phyloP scores from a whole-genome alignment of 1,140 invertebrate species.

The Campoletis sonorensis region DNA sequence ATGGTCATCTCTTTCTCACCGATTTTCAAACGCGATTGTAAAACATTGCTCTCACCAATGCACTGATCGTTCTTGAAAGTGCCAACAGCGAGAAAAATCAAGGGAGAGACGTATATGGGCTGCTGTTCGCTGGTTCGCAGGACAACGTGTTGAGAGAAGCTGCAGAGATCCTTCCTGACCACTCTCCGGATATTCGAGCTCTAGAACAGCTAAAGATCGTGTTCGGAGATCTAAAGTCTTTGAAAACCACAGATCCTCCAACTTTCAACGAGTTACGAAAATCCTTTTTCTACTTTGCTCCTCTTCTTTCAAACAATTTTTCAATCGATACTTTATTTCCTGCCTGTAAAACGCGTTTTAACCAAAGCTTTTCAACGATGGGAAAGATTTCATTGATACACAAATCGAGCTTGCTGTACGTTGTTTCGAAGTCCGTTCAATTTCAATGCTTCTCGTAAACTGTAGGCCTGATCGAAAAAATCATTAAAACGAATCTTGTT shows the following conservation, averaged over 20 bases:
- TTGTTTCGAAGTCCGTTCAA: not conserved
- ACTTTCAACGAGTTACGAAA: constrained; percentile 10
- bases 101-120: constrained; percentile 1
- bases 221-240: constrained; percentile 32
- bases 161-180: not conserved
- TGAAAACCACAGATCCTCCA: constrained; percentile 13
- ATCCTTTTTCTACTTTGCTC: not conserved
- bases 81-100: not conserved
- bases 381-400: constrained; percentile 20
- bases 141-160: constrained; percentile 32
- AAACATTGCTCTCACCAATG: constrained; percentile 17
- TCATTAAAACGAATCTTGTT: not conserved
- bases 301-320: constrained; percentile 1
- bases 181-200: not conserved
- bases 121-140: not conserved
- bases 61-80: constrained; percentile 12
- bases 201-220: constrained; percentile 32
- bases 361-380: not conserved
- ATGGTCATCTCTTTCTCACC: constrained; percentile 22
- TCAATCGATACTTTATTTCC: constrained; percentile 27
- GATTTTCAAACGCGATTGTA: constrained; percentile 37
- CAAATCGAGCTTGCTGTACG: not conserved
- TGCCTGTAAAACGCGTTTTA: constrained; percentile 14
- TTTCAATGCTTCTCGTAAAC: not conserved
- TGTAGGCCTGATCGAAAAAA: not conserved